Evolutionary conservation across 2,888 invertebrate species (phyloP), one percentile per base, ranked within the genome.

Genomic region (Hylaea fasciaria): DNA sequence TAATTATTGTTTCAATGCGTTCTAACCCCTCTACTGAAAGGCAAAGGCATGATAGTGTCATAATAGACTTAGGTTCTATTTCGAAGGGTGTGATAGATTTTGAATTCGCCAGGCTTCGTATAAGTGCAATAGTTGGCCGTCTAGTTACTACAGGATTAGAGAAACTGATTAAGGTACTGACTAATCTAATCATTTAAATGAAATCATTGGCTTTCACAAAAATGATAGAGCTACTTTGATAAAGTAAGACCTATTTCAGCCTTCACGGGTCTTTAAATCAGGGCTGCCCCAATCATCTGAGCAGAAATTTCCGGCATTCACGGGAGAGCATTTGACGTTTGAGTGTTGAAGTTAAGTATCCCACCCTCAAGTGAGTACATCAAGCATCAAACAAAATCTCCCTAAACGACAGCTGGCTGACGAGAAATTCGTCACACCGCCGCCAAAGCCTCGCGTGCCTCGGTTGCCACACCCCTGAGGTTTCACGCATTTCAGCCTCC

Each of bases 401-500:
- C 2, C 22, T 12, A 13, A 14, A 39, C 22, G 35, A 46, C 46
- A 14, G 11, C 32, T 10, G 32, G 10, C 32, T 29, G 29, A 41
- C 14, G 14, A 46, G 44, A 49, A 47, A 50, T 50, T 40, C 35
- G 29, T 54, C 53, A 53, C 54, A 44, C 47, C 14, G 44, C 46
- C 51, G 55, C 35, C 49, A 44, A 57, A 57, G 49, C 17, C 41
- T 58, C 52, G 47, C 61, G 57, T 43, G 53, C 32, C 32, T 32
- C 32, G 9, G 32, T 32, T 46, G 48, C 16, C 2, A n/a, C 44
- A 64, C 77, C 77, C 74, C 55, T 22, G 72, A 66, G 78, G 62
- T 43, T 66, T 62, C 64, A 56, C 70, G 70, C 78, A 79, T 80
- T 80, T 79, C 78, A 77, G 76, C 74, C 73, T 77, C 72, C 78